Conservation (phyloP, 2,113 vertebrate genomes). For the Bubo scandiacus region DNA sequence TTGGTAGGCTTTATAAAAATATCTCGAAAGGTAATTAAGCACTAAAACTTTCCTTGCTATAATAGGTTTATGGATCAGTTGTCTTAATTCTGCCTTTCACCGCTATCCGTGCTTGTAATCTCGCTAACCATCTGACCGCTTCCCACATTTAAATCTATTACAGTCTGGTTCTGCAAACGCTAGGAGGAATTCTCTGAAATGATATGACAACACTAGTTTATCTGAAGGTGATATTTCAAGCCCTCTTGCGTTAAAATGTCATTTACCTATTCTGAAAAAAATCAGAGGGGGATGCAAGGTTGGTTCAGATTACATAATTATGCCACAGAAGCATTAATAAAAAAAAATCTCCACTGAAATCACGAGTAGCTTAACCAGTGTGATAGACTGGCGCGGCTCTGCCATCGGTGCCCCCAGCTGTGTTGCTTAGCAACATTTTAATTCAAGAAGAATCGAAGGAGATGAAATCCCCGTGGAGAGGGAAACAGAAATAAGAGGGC, state of each 20-base stretch:
- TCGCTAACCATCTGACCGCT: slow-evolving; percentile 33
- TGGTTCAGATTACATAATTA: slow-evolving; percentile 71
- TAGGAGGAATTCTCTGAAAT: background rate
- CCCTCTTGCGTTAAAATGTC: background rate
- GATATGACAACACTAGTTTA: background rate
- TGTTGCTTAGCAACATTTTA: slow-evolving; percentile 94
- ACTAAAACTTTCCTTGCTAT: background rate
- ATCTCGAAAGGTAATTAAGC: slow-evolving; percentile 23
- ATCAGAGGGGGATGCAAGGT: slow-evolving; percentile 13
- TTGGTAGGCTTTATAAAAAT: slow-evolving; percentile 3
- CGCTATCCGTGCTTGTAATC: background rate
- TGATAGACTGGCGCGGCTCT: slow-evolving; percentile 75
- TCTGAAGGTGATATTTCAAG: background rate
- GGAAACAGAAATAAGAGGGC: slow-evolving; percentile 89
- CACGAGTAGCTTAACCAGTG: slow-evolving; percentile 76
- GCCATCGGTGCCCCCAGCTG: slow-evolving; percentile 77
- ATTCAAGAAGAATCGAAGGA: slow-evolving; percentile 88
- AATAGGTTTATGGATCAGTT: slow-evolving; percentile 51
- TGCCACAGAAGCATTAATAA: slow-evolving; percentile 35
- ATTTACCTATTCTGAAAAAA: slow-evolving; percentile 47
- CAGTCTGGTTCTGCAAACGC: background rate
- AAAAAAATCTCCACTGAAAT: slow-evolving; percentile 46
- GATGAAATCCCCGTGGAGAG: slow-evolving; percentile 87
- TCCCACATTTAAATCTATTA: slow-evolving; percentile 18
- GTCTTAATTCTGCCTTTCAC: slow-evolving; percentile 30